Percentiles rank a stretch among this genome's conserved stretches.
Evolutionary conservation across 2,113 vertebrate species (phyloP).

Genomic region (Silurus asotus): DNA sequence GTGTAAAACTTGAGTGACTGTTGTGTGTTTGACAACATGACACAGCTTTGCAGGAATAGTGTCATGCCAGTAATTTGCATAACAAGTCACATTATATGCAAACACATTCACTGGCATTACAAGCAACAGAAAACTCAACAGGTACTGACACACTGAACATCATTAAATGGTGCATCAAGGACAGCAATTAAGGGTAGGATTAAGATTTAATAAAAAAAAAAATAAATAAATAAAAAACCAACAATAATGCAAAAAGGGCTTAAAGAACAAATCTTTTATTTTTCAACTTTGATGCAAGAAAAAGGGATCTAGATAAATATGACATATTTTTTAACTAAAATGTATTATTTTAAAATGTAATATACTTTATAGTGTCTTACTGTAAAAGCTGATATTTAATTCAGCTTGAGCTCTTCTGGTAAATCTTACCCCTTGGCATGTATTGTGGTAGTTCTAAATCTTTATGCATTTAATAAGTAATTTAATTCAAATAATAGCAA

Average conservation of each 20-base stretch:
- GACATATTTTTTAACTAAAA: background rate
- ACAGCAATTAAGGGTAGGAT: background rate
- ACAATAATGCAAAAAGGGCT: background rate
- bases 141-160: conserved; percentile 30
- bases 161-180: background rate
- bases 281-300: background rate
- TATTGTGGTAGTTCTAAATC: background rate
- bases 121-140: conserved; percentile 30
- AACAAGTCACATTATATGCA: background rate
- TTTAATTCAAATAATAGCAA: background rate
- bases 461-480: background rate
- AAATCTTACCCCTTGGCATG: background rate
- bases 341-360: no score
- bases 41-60: background rate
- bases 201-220: background rate
- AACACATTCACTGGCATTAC: conserved; percentile 3
- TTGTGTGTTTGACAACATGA: background rate
- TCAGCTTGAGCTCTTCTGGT: background rate
- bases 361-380: no score
- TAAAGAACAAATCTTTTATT: background rate
- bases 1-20: background rate
- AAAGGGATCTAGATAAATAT: background rate
- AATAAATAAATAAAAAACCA: no score
- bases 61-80: background rate
- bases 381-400: no score